These are phyloP conservation scores for Tinea semifulvella DNA, from an alignment of 2,888 invertebrate genomes.

Conservation along the genomic window DNA sequence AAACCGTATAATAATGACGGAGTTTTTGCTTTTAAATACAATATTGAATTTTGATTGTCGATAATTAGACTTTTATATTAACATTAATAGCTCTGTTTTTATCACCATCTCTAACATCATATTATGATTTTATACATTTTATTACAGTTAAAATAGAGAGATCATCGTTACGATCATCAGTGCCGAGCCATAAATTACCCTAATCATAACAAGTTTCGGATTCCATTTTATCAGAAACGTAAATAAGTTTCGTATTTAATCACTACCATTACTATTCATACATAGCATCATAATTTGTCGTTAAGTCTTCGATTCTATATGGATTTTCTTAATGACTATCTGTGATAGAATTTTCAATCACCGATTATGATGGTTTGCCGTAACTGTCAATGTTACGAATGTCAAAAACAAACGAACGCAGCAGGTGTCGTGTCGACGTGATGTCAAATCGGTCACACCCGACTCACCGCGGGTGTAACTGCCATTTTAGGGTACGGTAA, in stretches of 20 bases:
- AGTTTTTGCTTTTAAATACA: not conserved
- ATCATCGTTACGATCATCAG: slow-evolving; percentile 3
- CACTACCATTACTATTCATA: slow-evolving; percentile 8
- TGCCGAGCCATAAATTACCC: slow-evolving; percentile 1
- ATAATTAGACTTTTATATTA: not conserved
- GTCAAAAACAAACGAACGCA: slow-evolving; percentile 34
- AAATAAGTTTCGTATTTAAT: slow-evolving; percentile 5
- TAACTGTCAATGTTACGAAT: slow-evolving; percentile 8
- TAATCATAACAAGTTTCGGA: slow-evolving; percentile 12
- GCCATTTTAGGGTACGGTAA: slow-evolving; percentile 34
- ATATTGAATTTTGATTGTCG: slow-evolving; percentile 2
- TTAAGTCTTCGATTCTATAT: not conserved
- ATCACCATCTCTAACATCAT: not conserved
- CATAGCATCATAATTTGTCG: slow-evolving; percentile 5
- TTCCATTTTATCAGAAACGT: slow-evolving; percentile 6
- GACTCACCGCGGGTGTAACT: slow-evolving; percentile 29
- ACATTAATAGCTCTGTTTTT: slow-evolving; percentile 9
- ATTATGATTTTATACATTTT: slow-evolving; percentile 1
- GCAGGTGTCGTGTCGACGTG: slow-evolving; percentile 44
- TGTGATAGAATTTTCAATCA: slow-evolving; percentile 7
- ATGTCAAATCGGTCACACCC: slow-evolving; percentile 43
- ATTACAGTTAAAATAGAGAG: slow-evolving; percentile 1
- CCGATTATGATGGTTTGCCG: not conserved
- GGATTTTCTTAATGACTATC: slow-evolving; percentile 9
- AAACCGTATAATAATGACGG: not conserved